A percentile compares a stretch with the other conserved stretches of the same genome.
Conservation (phyloP, 2,888 invertebrate species). For the Antheraea assamensis region DNA sequence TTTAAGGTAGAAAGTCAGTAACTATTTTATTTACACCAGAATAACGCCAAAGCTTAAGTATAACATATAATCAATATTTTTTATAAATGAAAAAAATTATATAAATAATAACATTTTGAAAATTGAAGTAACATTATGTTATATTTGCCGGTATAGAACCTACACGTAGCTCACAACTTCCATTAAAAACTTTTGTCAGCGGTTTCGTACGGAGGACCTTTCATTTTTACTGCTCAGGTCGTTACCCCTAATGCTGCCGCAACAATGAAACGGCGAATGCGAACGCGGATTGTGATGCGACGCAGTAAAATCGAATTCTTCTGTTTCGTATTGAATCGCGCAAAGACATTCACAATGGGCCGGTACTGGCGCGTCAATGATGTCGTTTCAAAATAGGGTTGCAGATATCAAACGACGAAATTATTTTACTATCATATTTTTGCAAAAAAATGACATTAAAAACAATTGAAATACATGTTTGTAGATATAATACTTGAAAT, state of each 20-base stretch:
- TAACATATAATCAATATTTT: background rate
- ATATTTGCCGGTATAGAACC: background rate
- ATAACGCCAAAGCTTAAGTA: background rate
- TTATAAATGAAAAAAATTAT: background rate
- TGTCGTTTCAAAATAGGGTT: no score
- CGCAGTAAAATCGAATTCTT: background rate
- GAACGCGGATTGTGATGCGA: background rate
- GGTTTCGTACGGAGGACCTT: background rate
- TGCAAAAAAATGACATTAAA: no score
- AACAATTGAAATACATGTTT: no score
- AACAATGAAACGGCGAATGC: background rate
- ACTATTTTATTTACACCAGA: no score
- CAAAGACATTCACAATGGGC: background rate
- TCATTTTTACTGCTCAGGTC: conserved; percentile 7
- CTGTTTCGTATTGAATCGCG: background rate
- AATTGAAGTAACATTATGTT: background rate
- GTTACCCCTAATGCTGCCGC: conserved; percentile 1
- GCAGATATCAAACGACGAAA: no score
- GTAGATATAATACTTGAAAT: no score
- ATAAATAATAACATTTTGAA: background rate
- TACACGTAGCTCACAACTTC: background rate
- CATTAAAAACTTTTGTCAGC: conserved; percentile 1
- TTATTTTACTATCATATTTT: no score
- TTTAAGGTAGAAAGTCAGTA: background rate
- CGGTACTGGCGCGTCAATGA: no score